Percentiles rank a stretch among this genome's conserved stretches.
Conservation (phyloP, 37 sponge, comb jelly and placozoan species). For the Tethya wilhelma region DNA sequence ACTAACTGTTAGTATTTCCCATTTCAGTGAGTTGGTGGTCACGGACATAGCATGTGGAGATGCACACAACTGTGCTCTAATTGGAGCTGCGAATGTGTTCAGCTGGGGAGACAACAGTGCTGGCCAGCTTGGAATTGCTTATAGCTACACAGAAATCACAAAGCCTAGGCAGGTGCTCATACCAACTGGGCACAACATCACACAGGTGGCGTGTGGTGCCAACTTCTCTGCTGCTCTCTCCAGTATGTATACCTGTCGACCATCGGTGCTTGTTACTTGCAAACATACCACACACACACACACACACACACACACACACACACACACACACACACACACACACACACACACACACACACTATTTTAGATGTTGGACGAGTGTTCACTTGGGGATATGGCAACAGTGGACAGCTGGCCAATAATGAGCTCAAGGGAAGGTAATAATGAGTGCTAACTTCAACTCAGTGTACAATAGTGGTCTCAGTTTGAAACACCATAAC, state of each 20-base stretch:
- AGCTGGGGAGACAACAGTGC: constrained; percentile 83
- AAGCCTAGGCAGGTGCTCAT: constrained; percentile 44
- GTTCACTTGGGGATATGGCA: constrained; percentile 80
- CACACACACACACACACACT: no score
- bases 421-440: constrained; percentile 66
- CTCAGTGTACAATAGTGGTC: no score
- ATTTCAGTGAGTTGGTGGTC: constrained; percentile 54
- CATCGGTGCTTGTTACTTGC: no score
- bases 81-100: constrained; percentile 48
- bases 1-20: no score
- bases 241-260: constrained; percentile 25
- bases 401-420: constrained; percentile 80
- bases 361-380: constrained; percentile 53
- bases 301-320: no score
- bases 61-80: constrained; percentile 66
- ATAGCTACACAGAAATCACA: constrained; percentile 12
- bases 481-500: no score
- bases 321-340: no score
- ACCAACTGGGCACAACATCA: constrained; percentile 44
- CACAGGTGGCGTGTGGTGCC: constrained; percentile 78
- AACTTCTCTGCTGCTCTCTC: constrained; percentile 77
- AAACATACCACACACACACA: no score
- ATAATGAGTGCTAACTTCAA: constrained; percentile 47
- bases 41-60: constrained; percentile 90
- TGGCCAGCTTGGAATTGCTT: constrained; percentile 59